Evolutionary conservation across 2,797 vertebrate genomes (phyloP).

Genomic region (Clarias pachynema): DNA sequence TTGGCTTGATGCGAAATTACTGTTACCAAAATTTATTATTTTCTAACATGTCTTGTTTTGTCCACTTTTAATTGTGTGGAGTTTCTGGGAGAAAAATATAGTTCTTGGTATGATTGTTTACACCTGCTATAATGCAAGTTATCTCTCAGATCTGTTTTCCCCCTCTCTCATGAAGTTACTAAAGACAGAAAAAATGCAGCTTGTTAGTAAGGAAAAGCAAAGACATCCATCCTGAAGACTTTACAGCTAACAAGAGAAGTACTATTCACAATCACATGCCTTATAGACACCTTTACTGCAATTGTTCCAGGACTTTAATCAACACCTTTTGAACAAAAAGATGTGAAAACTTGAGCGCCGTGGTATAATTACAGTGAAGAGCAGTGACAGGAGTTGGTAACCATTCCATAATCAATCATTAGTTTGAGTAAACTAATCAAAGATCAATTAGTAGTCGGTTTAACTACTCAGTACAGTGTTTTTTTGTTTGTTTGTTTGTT

Average conservation of each 20-base stretch:
- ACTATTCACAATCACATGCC: not conserved
- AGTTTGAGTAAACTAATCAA: too few relatives aligned
- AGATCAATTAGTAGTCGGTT: too few relatives aligned
- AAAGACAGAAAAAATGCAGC: not conserved
- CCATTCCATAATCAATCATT: too few relatives aligned
- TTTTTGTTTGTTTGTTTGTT: too few relatives aligned
- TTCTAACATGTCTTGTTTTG: not conserved
- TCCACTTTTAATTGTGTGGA: not conserved
- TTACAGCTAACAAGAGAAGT: not conserved
- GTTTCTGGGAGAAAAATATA: not conserved
- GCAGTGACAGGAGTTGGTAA: too few relatives aligned
- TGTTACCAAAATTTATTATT: not conserved
- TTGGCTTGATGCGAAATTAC: not conserved
- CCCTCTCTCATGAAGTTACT: not conserved
- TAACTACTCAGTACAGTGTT: too few relatives aligned
- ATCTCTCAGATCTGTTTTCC: too few relatives aligned
- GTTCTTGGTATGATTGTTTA: not conserved
- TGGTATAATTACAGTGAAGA: not conserved
- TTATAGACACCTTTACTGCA: not conserved
- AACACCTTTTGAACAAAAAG: not conserved
- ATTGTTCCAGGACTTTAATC: not conserved
- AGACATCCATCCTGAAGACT: not conserved
- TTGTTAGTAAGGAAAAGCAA: not conserved
- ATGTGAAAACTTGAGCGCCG: not conserved
- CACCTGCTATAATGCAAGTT: not conserved